phyloP scores from a whole-genome alignment of 2,797 vertebrate genomes.

The Galaxias olidus region DNA sequence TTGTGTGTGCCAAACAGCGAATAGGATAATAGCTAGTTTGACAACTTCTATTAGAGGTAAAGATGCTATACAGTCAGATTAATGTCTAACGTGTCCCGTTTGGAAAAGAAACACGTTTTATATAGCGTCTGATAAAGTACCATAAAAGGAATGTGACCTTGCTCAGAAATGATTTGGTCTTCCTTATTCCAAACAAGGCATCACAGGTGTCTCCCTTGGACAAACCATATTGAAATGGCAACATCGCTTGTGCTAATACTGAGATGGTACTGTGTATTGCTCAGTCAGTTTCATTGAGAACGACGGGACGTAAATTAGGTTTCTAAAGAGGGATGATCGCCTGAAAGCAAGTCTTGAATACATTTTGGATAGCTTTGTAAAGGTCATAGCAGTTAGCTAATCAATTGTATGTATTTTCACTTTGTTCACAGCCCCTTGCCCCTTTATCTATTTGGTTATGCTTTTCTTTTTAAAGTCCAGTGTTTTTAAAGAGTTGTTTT shows the following conservation, averaged over 20 bases:
- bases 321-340: neutral
- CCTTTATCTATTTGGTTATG: constrained; percentile 19
- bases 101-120: too few relatives aligned
- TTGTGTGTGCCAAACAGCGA: too few relatives aligned
- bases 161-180: constrained; percentile 1
- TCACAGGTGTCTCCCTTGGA: constrained; percentile 27
- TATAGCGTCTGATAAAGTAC: too few relatives aligned
- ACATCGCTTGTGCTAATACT: constrained; percentile 35
- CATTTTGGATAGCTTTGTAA: too few relatives aligned
- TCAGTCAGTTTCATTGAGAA: constrained; percentile 41
- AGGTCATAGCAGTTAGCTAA: neutral
- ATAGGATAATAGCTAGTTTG: too few relatives aligned
- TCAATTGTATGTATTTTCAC: constrained; percentile 29
- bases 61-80: too few relatives aligned
- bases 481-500: constrained; percentile 63
- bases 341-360: too few relatives aligned
- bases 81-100: too few relatives aligned
- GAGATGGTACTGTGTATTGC: constrained; percentile 73
- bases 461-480: constrained; percentile 46
- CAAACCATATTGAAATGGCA: constrained; percentile 32
- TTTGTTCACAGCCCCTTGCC: constrained; percentile 1
- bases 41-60: too few relatives aligned
- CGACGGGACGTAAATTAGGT: constrained; percentile 29
- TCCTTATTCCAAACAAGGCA: constrained; percentile 45
- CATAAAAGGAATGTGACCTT: too few relatives aligned